Base-by-base conservation (phyloP, 2,888 invertebrate genomes). In the Criorhina ranunculi region DNA sequence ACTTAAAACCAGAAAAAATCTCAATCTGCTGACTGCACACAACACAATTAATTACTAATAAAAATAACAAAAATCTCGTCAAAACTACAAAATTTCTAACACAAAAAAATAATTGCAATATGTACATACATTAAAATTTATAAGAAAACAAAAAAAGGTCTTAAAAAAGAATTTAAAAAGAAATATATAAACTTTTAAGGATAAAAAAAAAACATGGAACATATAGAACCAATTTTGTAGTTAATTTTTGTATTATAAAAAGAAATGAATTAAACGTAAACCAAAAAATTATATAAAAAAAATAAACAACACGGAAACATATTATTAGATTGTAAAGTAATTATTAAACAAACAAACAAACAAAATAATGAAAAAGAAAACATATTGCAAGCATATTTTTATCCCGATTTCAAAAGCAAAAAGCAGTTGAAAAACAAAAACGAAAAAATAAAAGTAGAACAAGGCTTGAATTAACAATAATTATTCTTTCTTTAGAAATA, bases 191-290 rank as follows among this genome's bases (percentile, higher is more conserved):
- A 55, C 12, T 60, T 53, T 49, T 53, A 76, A 66, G 33, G 19
- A 55, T 35, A 78, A 70, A 72, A 44, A 62, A 75, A 73, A 73
- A 62, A 46, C 62, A 75, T 69, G 73, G 72, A 85, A 87, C 81
- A 51, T 86, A 89, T 88, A 88, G 89, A 89, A 90, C 89, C 89
- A 89, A 88, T 89, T 89, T 89, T 89, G 83, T 86, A 88, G 87
- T 87, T 86, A 86, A 86, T 86, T 86, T 86, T 86, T 86, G 81
- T 81, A 81, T 81, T 57, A 81, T 87, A 78, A 76, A 82, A 88
- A 82, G 83, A 62, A 51, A 76, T 82, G 49, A 75, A 81, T 57
- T 86, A 73, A 83, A 86, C 59, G 81, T 72, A 73, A 83, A 83
- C 64, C 79, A 86, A 87, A 86, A 86, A 80, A 70, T 53, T 82